Percentiles rank a stretch among this genome's conserved stretches.
Conservation (phyloP, 2,113 vertebrate genomes). For the Melanocharis versteri region DNA sequence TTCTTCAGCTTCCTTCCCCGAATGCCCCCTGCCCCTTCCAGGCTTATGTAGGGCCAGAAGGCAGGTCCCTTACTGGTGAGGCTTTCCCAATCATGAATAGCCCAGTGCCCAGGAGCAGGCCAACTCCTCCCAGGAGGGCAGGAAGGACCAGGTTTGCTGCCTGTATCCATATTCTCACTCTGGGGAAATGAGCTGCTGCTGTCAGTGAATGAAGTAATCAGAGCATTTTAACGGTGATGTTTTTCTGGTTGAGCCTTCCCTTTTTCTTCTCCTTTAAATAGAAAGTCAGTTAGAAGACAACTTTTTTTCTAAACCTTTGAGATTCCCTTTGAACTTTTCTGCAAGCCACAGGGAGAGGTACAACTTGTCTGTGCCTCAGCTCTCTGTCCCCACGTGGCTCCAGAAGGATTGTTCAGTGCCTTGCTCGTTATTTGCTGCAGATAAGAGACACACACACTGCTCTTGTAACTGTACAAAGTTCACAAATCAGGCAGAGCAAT, state of each 20-base stretch:
- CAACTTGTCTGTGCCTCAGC: background rate
- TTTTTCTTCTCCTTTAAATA: background rate
- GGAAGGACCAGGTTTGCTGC: background rate
- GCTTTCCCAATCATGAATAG: background rate
- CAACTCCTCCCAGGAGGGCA: background rate
- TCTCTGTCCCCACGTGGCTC: background rate
- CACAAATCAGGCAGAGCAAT: background rate
- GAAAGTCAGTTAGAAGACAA: background rate
- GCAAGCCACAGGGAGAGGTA: background rate
- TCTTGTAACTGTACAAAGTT: background rate
- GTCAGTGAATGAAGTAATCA: background rate
- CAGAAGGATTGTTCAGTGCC: background rate
- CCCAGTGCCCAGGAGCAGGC: background rate
- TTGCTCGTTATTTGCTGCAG: background rate
- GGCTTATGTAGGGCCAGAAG: background rate
- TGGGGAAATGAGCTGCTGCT: background rate
- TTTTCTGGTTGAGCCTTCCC: background rate
- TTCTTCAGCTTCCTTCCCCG: background rate
- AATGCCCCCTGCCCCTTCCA: fast-evolving
- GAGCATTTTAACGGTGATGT: background rate
- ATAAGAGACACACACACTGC: background rate
- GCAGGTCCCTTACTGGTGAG: background rate
- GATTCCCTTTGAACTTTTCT: background rate
- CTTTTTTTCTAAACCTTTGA: background rate
- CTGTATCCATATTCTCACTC: background rate